phyloP scores from a whole-genome alignment of 2,797 vertebrate species.

The Gila robusta region DNA sequence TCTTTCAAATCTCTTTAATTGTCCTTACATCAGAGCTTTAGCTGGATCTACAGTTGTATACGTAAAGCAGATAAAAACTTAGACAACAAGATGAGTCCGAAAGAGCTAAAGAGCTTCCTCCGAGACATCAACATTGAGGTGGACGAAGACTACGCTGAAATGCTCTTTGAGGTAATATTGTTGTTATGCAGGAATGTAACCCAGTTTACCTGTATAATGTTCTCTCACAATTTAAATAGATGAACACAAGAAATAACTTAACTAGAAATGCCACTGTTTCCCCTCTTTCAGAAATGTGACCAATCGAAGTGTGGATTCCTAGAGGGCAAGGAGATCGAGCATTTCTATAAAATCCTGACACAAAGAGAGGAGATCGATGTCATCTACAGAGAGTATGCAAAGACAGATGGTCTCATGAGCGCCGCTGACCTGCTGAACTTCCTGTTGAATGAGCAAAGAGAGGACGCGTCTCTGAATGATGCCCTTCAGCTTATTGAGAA shows the following conservation, averaged over 20 bases:
- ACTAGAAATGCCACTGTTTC: background rate
- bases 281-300: slow-evolving; percentile 86
- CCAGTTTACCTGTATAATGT: background rate
- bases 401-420: slow-evolving; percentile 80
- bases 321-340: slow-evolving; percentile 88
- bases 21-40: slow-evolving; percentile 83
- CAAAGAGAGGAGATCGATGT: slow-evolving; percentile 86
- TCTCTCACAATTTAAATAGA: background rate
- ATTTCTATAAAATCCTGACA: slow-evolving; percentile 91
- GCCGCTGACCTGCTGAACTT: slow-evolving; percentile 84
- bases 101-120: slow-evolving; percentile 91
- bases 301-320: slow-evolving; percentile 86
- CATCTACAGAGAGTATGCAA: slow-evolving; percentile 82
- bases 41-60: slow-evolving; percentile 94
- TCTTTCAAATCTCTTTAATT: background rate
- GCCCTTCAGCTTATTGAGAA: slow-evolving; percentile 86
- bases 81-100: slow-evolving; percentile 89
- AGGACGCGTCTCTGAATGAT: slow-evolving; percentile 76
- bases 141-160: slow-evolving; percentile 85
- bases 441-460: slow-evolving; percentile 84
- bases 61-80: slow-evolving; percentile 93
- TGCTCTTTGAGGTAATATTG: slow-evolving; percentile 88
- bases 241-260: background rate
- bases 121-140: slow-evolving; percentile 89
- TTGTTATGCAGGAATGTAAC: background rate